Conservation (phyloP, 2,113 vertebrate genomes). For the Prietella phreatophila region DNA sequence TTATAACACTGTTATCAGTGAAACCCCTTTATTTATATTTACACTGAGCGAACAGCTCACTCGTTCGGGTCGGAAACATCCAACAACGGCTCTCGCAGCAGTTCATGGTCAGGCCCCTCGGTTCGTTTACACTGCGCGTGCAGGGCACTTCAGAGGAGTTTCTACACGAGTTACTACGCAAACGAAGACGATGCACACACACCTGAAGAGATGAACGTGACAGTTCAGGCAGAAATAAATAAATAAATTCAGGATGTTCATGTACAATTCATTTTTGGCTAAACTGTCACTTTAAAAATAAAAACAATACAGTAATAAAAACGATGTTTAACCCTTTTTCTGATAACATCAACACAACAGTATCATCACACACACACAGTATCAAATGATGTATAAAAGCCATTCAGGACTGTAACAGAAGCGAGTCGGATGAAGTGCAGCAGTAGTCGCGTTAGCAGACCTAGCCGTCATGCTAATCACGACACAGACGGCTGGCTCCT, state of each 20-base stretch:
- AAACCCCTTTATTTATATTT: conserved; percentile 33
- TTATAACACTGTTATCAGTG: conserved; percentile 27
- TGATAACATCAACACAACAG: conserved; percentile 11
- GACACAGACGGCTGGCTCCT: conserved; percentile 35
- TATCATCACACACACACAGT: neutral
- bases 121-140: conserved; percentile 51
- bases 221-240: neutral
- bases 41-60: conserved; percentile 24
- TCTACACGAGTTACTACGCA: neutral
- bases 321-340: conserved; percentile 27
- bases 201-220: neutral
- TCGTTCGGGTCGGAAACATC: conserved; percentile 30
- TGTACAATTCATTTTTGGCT: neutral
- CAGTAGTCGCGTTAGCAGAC: conserved; percentile 57
- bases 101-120: conserved; percentile 60
- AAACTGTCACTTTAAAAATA: neutral
- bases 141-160: conserved; percentile 61
- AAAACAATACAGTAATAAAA: conserved; percentile 29
- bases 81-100: conserved; percentile 46
- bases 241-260: neutral
- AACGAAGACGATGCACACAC: neutral
- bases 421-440: conserved; percentile 53
- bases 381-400: conserved; percentile 55
- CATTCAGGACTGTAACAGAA: conserved; percentile 45
- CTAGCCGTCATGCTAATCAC: conserved; percentile 41